Evolutionary conservation across 1,140 invertebrate genomes (phyloP), one percentile per base, ranked within the genome.

Genomic region (Whitmania pigra): DNA sequence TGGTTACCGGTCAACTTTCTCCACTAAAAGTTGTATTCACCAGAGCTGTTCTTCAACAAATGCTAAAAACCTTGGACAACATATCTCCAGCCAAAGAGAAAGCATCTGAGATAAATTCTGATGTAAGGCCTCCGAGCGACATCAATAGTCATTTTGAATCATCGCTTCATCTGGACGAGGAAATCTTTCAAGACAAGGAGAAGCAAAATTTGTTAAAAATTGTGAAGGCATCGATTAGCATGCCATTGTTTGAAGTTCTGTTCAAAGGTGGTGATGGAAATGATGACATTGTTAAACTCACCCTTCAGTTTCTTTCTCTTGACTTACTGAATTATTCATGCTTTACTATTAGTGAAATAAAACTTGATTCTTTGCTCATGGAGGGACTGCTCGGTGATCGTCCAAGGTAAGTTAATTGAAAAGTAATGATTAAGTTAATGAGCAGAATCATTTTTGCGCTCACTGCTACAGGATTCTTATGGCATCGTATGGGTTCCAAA

Each of bases 11-110:
- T n/a, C 86, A 85, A 68, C 88, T 93, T 17, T 90, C 88, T 60
- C 87, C 89, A 0, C 79, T 94, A 18, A 91, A 92, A 81, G 86
- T 95, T 18, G 91, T 90, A 0, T 82, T 94, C 13, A 88, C 89
- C 18, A 88, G 91, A 43, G 85, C 87, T 29, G 92, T 94, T 77
- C 95, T 94, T 79, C 89, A 93, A 79, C 91, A 94, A 80, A 82
- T 95, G 36, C 81, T 93, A 57, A 89, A 93, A 74, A 91, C 83
- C 2, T 53, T 79, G 57, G 79, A 83, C 73, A 81, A 83, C 67
- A 55, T 83, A n/a, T 79, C 80, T 0, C 75, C 69, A 27, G 18
- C 29, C 29, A 68, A 69, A 66, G 72, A 75, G 57, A 73, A 63
- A 22, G 9, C 22, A 63, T 22, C 29, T 18, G 57, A 25, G 29